Evolutionary conservation across 92 coral and sea anemone species (phyloP).

Genomic region (Actinernus sp.): DNA sequence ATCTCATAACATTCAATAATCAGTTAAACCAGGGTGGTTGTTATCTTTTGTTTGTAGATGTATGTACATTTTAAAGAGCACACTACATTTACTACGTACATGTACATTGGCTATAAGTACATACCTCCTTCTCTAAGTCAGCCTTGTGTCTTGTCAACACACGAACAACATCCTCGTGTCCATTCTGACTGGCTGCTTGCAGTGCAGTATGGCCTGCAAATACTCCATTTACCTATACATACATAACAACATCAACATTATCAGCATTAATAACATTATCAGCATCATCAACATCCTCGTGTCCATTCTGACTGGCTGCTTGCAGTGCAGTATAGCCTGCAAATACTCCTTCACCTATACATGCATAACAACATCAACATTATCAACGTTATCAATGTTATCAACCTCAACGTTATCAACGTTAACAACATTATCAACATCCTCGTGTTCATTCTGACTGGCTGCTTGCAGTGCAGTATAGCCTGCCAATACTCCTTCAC

Average conservation of each 20-base stretch:
- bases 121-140: slow-evolving; percentile 94
- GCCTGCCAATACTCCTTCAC: slow-evolving; percentile 92
- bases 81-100: neutral
- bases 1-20: no score
- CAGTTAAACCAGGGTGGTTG: no score
- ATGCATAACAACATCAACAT: no score
- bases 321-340: slow-evolving; percentile 99
- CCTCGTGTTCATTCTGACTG: slow-evolving; percentile 85
- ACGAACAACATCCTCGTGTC: slow-evolving; percentile 90
- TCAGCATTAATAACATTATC: no score
- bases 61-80: no score
- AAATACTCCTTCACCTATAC: slow-evolving; percentile 92
- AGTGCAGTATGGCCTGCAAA: slow-evolving; percentile 99
- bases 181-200: slow-evolving; percentile 98
- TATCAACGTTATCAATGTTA: slow-evolving; percentile 43
- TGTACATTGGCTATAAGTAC: neutral
- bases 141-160: slow-evolving; percentile 75
- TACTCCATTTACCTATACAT: slow-evolving; percentile 90
- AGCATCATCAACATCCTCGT: slow-evolving; percentile 90
- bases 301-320: slow-evolving; percentile 99
- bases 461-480: slow-evolving; percentile 91
- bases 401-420: slow-evolving; percentile 64
- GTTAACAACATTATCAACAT: no score
- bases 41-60: no score
- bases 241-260: no score